Conservation (phyloP, 2,888 invertebrate genomes). For the Electrophaes corylata region DNA sequence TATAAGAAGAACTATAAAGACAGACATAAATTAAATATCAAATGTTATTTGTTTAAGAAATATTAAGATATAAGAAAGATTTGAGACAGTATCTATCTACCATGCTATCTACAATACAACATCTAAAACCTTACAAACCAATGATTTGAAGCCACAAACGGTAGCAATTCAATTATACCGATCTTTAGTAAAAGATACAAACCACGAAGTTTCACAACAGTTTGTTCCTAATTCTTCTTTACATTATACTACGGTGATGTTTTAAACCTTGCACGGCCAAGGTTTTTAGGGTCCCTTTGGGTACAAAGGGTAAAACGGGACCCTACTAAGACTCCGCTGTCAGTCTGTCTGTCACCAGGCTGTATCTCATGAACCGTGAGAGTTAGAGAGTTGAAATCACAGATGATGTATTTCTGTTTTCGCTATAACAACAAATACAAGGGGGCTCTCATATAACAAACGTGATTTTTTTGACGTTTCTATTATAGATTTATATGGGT, state of each 20-base stretch:
- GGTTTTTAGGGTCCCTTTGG: no score
- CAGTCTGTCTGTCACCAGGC: no score
- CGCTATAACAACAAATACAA: no score
- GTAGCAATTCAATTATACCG: not conserved
- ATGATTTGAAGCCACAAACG: not conserved
- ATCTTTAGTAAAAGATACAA: not conserved
- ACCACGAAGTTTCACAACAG: not conserved
- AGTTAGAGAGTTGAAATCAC: no score
- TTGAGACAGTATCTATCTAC: conserved; percentile 18
- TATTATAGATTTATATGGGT: no score
- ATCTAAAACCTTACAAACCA: conserved; percentile 19
- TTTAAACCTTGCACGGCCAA: not conserved
- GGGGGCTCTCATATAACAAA: no score
- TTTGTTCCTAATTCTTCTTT: not conserved
- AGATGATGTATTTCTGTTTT: no score
- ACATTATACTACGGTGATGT: not conserved
- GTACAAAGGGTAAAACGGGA: no score
- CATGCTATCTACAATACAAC: conserved; percentile 42
- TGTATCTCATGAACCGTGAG: no score
- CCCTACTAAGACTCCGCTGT: no score
- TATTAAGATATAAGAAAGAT: conserved; percentile 18
- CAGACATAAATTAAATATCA: not conserved
- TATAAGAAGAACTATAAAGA: conserved; percentile 1
- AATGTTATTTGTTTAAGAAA: conserved; percentile 1
- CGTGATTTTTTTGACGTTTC: no score